These are phyloP conservation scores for Scartelaos histophorus DNA, from an alignment of 2,113 vertebrate genomes.

Conservation along the genomic window DNA sequence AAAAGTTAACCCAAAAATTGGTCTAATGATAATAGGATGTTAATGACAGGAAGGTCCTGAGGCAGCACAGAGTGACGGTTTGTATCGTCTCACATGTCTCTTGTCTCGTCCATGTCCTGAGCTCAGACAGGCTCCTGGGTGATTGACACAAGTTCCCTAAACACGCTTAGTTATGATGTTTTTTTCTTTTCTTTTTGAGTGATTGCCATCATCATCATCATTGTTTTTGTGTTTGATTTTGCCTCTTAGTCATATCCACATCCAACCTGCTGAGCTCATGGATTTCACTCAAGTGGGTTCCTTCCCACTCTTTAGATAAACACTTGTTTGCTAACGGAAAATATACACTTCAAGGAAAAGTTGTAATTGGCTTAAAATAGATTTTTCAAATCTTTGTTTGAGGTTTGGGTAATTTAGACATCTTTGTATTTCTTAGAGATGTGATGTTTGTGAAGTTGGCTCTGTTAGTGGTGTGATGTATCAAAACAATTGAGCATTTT, in stretches of 20 bases:
- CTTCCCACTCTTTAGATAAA: constrained; percentile 15
- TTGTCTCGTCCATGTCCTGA: background rate
- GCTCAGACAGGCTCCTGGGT: background rate
- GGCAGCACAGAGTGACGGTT: background rate
- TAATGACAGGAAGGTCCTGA: constrained; percentile 1
- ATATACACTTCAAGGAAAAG: background rate
- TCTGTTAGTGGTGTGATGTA: too few species aligned
- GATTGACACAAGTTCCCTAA: background rate
- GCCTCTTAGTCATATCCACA: constrained; percentile 23
- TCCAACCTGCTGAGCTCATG: constrained; percentile 40
- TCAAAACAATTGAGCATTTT: too few species aligned
- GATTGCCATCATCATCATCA: constrained; percentile 18
- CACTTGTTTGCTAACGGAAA: constrained; percentile 9
- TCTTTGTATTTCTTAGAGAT: background rate
- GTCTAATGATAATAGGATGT: constrained; percentile 7
- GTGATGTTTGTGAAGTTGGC: too few species aligned
- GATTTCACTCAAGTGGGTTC: constrained; percentile 16
- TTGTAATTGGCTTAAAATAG: background rate
- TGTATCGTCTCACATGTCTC: background rate
- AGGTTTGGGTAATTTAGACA: background rate
- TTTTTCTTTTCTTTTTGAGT: constrained; percentile 22
- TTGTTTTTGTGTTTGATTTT: constrained; percentile 22
- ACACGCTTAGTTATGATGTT: constrained; percentile 9
- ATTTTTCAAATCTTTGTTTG: background rate
- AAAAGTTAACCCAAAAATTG: constrained; percentile 9